These are phyloP conservation scores for Edolisoma coerulescens DNA, from an alignment of 2,113 vertebrate species.

Conservation along the genomic window DNA sequence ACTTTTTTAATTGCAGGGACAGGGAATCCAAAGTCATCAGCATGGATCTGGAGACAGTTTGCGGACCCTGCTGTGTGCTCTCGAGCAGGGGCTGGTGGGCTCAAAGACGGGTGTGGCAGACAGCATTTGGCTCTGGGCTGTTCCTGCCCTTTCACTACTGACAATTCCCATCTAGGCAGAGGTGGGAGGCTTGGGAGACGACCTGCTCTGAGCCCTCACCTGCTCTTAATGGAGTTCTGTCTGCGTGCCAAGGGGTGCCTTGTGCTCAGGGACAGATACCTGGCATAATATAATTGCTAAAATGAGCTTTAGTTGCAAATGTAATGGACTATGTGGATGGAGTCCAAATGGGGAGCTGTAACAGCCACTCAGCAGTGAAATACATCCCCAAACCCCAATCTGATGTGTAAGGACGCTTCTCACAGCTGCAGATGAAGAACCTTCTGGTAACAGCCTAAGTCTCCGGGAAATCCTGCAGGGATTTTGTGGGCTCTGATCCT, in stretches of 20 bases:
- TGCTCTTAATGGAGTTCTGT: not conserved
- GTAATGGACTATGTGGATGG: slow-evolving; percentile 3
- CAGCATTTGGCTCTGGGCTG: not conserved
- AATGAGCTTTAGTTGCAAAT: not conserved
- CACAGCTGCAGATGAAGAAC: slow-evolving; percentile 11
- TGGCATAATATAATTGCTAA: not conserved
- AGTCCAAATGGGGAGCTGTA: not conserved
- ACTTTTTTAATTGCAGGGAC: not conserved
- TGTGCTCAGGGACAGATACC: not conserved
- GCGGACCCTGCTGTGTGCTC: not conserved
- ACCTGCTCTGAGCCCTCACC: not conserved
- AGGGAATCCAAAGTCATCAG: not conserved
- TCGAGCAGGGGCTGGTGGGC: not conserved
- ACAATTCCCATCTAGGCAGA: not conserved
- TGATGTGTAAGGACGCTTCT: not conserved
- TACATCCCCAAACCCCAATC: not conserved
- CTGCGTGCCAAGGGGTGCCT: not conserved
- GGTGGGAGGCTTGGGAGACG: not conserved
- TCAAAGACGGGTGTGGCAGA: not conserved
- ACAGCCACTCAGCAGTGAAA: not conserved
- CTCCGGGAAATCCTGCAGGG: not conserved
- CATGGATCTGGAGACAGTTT: not conserved
- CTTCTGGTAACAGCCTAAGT: not conserved
- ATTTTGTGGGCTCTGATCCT: not conserved
- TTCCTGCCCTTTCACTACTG: not conserved